A percentile compares a stretch with the other conserved stretches of the same genome.
These are phyloP conservation scores for Argynnis bischoffii DNA, from an alignment of 2,888 invertebrate species.

Conservation along the genomic window DNA sequence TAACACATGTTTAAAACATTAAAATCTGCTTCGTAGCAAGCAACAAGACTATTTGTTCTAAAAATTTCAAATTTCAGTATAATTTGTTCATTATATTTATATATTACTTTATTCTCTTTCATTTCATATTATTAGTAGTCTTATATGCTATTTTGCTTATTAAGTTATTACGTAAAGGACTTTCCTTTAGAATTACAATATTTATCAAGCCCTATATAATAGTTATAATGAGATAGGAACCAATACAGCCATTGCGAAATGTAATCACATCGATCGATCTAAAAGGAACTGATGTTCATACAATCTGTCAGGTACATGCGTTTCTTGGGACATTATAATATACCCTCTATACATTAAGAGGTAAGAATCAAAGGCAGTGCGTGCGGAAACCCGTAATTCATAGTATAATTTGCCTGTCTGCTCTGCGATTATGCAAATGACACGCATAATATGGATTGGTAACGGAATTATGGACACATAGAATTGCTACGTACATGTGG, in stretches of 20 bases:
- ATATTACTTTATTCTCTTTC: too few relatives aligned
- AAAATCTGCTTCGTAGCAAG: too few relatives aligned
- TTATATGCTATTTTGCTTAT: too few relatives aligned
- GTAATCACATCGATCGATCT: conserved; percentile 30
- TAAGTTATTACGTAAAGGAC: neutral
- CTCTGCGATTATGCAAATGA: conserved; percentile 51
- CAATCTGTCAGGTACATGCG: neutral
- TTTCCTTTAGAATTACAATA: neutral
- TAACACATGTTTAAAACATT: neutral
- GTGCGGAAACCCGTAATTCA: conserved; percentile 40
- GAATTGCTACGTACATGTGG: too few relatives aligned
- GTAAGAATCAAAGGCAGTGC: conserved; percentile 22
- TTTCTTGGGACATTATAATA: conserved; percentile 2
- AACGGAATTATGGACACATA: conserved; percentile 42
- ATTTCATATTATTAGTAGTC: too few relatives aligned
- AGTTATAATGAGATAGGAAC: conserved; percentile 14
- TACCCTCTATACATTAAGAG: neutral
- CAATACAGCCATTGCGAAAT: conserved; percentile 24
- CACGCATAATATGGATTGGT: conserved; percentile 44
- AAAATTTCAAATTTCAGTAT: too few relatives aligned
- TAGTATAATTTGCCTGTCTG: conserved; percentile 44
- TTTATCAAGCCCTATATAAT: neutral
- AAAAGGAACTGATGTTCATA: conserved; percentile 30
- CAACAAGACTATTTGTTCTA: too few relatives aligned
- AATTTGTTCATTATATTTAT: too few relatives aligned